Base-by-base conservation (phyloP, 2,888 invertebrate species). In the Myathropa florea region DNA sequence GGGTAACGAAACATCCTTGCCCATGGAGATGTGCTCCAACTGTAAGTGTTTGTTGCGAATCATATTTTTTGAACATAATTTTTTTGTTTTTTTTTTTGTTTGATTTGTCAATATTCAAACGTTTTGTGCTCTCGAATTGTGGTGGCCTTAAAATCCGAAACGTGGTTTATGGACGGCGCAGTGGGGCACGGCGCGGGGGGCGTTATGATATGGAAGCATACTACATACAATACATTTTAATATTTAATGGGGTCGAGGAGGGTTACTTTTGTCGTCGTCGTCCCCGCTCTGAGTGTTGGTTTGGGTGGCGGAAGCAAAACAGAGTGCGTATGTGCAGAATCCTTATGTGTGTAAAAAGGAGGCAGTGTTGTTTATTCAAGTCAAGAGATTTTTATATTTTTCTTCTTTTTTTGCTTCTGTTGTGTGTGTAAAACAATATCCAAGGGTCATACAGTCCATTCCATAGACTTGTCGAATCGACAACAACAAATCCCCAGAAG, bases 1-100 rank as follows among this genome's bases (percentile, higher is more conserved):
- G 96, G 96, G 96, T 92, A 96, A 96, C 93, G 96, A 96, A 94
- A 95, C 94, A 90, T 96, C 96, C 90, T 94, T 96, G 91, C 96
- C 96, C 89, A 95, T 96, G 95, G 96, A 96, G 94, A 95, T 96
- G 92, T 96, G 96, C 94, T 96, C 96, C 91, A 96, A 96, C 90
- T 96, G 95, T 95, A 93, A 95, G 95, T 94, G 88, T 71, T 77
- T 46, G 36, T 63, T 67, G 21, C 21, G 46, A 70, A 79, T 72
- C 57, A 63, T 59, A 73, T 63, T 57, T n/a, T 70, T 60, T 33
- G 26, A 67, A 18, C 39, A 28, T 33, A 12, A 9, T 75, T 68
- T 28, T 39, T 4, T 6, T 73, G 14, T 55, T 30, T 36, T 21
- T 23, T 6, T 57, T 21, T 28, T 73, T 64, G 46, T 30, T 67